These are phyloP conservation scores for Mythimna albipuncta DNA, from an alignment of 2,888 invertebrate species.

Conservation along the genomic window DNA sequence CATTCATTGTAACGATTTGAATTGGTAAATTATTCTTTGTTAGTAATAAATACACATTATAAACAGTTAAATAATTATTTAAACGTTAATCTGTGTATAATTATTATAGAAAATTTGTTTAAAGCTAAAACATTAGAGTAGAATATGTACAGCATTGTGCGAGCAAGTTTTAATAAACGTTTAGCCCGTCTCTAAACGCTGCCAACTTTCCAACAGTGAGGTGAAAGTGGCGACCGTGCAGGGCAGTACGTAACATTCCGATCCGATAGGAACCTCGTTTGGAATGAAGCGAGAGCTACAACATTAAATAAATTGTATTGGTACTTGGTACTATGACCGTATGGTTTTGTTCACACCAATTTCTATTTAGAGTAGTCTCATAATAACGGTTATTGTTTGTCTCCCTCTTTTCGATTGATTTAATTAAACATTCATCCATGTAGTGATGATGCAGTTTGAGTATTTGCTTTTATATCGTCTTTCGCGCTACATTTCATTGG, in stretches of 20 bases:
- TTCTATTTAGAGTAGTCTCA: slow-evolving; percentile 28
- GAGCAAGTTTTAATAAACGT: slow-evolving; percentile 75
- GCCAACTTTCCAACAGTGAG: slow-evolving; percentile 86
- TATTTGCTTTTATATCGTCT: not conserved
- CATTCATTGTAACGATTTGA: not conserved
- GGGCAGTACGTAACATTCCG: slow-evolving; percentile 83
- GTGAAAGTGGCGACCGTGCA: slow-evolving; percentile 86
- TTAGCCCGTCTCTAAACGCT: slow-evolving; percentile 84
- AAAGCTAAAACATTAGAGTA: slow-evolving; percentile 20
- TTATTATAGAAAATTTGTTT: not conserved
- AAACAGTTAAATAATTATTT: not conserved
- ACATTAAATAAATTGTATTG: slow-evolving; percentile 63
- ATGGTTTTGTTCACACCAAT: slow-evolving; percentile 48
- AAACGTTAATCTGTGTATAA: not conserved
- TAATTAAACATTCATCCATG: slow-evolving; percentile 4
- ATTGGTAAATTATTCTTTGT: slow-evolving; percentile 13
- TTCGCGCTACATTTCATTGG: not conserved
- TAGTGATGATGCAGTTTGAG: slow-evolving; percentile 10
- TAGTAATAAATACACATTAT: not conserved
- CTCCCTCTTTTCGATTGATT: slow-evolving; percentile 15
- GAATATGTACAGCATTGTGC: slow-evolving; percentile 48
- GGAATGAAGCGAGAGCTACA: slow-evolving; percentile 71
- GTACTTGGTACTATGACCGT: slow-evolving; percentile 41
- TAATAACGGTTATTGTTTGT: slow-evolving; percentile 7
- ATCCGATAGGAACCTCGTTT: slow-evolving; percentile 81